phyloP scores from a whole-genome alignment of 2,888 invertebrate species.

The Sinhomidia bicolor region DNA sequence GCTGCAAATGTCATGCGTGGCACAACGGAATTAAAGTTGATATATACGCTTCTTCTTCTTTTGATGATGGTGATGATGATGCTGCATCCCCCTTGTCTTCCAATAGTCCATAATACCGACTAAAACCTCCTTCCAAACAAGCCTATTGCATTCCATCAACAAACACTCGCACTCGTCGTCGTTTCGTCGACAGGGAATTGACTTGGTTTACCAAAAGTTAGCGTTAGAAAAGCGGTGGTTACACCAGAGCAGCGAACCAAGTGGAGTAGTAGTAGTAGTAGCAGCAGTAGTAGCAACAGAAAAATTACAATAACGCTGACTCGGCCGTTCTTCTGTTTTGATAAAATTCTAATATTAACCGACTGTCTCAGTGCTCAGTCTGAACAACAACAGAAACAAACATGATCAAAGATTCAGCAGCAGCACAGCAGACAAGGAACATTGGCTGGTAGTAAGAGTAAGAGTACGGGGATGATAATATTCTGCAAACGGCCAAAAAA shows the following conservation, averaged over 20 bases:
- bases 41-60: too few relatives aligned
- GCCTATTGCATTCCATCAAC: neutral
- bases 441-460: too few relatives aligned
- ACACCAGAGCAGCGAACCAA: neutral
- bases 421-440: neutral
- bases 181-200: neutral
- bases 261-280: neutral
- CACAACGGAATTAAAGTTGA: conserved; percentile 20
- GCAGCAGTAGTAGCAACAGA: neutral
- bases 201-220: neutral
- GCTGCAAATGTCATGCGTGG: conserved; percentile 49
- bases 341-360: too few relatives aligned
- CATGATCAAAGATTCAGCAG: neutral
- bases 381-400: conserved; percentile 22
- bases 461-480: too few relatives aligned
- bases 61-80: neutral
- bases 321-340: neutral
- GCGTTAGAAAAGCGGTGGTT: neutral
- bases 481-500: conserved; percentile 44
- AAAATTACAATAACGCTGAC: neutral
- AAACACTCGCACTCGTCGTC: neutral
- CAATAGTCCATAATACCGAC: neutral
- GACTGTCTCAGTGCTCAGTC: conserved; percentile 29
- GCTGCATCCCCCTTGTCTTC: neutral
- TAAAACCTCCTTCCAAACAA: neutral